Evolutionary conservation across 2,797 vertebrate species (phyloP).

Genomic region (Hypotaenidia okinawae): DNA sequence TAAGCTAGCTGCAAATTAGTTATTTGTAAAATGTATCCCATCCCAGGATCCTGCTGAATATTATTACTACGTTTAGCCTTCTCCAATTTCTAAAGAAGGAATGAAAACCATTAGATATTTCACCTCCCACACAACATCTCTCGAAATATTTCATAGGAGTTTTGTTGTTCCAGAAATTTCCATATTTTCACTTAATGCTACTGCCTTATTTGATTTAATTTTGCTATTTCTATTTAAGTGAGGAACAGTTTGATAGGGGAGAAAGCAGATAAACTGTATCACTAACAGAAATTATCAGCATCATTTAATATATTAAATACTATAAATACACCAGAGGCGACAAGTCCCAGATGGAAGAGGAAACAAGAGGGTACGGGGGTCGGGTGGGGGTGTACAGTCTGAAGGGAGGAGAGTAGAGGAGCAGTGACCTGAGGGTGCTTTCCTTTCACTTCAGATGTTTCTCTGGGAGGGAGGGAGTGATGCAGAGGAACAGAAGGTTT

Average conservation of each 20-base stretch:
- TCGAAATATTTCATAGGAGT: background rate
- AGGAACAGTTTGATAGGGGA: background rate
- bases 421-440: background rate
- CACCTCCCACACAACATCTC: background rate
- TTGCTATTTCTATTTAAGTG: background rate
- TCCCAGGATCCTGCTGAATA: background rate
- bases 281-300: background rate
- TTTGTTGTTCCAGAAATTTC: background rate
- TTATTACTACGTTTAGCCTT: background rate
- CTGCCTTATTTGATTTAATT: background rate
- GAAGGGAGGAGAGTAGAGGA: background rate
- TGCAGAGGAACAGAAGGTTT: background rate
- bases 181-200: background rate
- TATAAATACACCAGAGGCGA: background rate
- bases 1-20: background rate
- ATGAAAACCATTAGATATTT: background rate
- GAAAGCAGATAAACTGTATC: background rate
- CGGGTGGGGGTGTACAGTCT: rapidly evolving
- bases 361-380: background rate
- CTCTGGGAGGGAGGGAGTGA: background rate
- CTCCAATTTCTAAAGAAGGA: background rate
- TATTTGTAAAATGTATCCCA: background rate
- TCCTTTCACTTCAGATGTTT: background rate
- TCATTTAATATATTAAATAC: background rate
- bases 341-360: background rate